Evolutionary conservation across 2,888 invertebrate species (phyloP).

Genomic region (Sericinus montela): DNA sequence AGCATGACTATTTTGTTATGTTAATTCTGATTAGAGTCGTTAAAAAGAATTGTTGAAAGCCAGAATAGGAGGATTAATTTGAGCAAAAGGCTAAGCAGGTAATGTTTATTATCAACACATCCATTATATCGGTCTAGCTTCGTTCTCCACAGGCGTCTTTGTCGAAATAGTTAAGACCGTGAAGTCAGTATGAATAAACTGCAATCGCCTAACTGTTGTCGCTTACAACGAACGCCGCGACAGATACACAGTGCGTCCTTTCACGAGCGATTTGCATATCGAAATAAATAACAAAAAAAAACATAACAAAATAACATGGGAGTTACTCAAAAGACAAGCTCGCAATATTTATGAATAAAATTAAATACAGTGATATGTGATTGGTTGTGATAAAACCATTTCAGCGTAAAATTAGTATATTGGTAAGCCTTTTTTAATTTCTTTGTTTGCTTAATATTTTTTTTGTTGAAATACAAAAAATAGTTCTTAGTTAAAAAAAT

Average conservation of each 20-base stretch:
- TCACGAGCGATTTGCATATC: slow-evolving; percentile 13
- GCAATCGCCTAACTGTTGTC: slow-evolving; percentile 62
- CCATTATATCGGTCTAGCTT: slow-evolving; percentile 29
- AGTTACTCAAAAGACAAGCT: not conserved
- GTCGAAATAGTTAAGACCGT: slow-evolving; percentile 65
- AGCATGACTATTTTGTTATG: too few relatives aligned
- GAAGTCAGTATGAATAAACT: slow-evolving; percentile 54
- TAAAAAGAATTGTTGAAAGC: too few relatives aligned
- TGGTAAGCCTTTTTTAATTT: slow-evolving; percentile 4
- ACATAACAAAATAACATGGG: slow-evolving; percentile 6
- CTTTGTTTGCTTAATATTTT: too few relatives aligned
- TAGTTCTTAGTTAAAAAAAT: too few relatives aligned
- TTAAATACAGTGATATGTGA: slow-evolving; percentile 15
- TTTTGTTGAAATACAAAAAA: too few relatives aligned
- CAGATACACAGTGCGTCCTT: slow-evolving; percentile 28
- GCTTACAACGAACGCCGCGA: slow-evolving; percentile 56
- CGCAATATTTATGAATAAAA: not conserved
- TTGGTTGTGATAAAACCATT: slow-evolving; percentile 15
- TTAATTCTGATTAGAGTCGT: too few relatives aligned
- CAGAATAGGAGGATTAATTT: too few relatives aligned
- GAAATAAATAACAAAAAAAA: not conserved
- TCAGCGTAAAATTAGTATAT: not conserved
- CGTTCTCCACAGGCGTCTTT: slow-evolving; percentile 51
- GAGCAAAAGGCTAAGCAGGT: slow-evolving; percentile 9
- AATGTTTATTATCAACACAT: slow-evolving; percentile 25